Percentiles rank a stretch among this genome's conserved stretches.
phyloP scores from a whole-genome alignment of 2,113 vertebrate species.

The Parus major region DNA sequence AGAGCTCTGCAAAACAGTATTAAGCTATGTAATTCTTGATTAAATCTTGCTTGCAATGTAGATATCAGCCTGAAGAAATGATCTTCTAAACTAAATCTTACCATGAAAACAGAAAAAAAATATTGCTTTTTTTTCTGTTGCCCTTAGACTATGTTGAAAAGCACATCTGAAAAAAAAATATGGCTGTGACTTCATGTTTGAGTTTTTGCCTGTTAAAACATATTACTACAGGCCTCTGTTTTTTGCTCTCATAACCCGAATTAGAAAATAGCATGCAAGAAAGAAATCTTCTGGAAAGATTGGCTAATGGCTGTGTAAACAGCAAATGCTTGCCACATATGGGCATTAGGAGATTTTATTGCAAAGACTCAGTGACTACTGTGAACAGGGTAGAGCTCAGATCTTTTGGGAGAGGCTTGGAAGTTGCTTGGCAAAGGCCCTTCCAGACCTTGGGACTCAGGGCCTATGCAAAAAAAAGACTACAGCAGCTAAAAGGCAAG shows the following conservation, averaged over 20 bases:
- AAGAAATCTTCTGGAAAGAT: conserved; percentile 62
- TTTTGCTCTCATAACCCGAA: conserved; percentile 60
- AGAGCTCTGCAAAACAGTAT: background rate
- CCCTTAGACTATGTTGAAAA: conserved; percentile 28
- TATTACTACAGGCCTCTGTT: conserved; percentile 51
- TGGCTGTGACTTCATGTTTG: conserved; percentile 62
- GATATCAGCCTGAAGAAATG: background rate
- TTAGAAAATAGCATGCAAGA: conserved; percentile 59
- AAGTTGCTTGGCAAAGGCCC: background rate
- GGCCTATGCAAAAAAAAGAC: background rate
- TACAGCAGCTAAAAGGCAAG: background rate
- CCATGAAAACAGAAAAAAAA: background rate
- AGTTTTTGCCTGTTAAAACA: conserved; percentile 64
- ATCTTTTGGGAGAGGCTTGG: background rate
- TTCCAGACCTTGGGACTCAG: background rate
- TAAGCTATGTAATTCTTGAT: conserved; percentile 31
- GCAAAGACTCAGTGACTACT: conserved; percentile 21
- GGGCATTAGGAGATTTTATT: conserved; percentile 40
- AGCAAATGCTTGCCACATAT: conserved; percentile 68
- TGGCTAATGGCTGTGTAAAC: conserved; percentile 68
- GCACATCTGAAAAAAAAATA: conserved; percentile 46
- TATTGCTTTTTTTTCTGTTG: background rate
- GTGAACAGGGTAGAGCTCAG: background rate
- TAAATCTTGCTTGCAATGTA: conserved; percentile 26
- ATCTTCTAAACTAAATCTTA: background rate